Base-by-base conservation (phyloP, 2,797 vertebrate species). In the Sandelia bainsii region DNA sequence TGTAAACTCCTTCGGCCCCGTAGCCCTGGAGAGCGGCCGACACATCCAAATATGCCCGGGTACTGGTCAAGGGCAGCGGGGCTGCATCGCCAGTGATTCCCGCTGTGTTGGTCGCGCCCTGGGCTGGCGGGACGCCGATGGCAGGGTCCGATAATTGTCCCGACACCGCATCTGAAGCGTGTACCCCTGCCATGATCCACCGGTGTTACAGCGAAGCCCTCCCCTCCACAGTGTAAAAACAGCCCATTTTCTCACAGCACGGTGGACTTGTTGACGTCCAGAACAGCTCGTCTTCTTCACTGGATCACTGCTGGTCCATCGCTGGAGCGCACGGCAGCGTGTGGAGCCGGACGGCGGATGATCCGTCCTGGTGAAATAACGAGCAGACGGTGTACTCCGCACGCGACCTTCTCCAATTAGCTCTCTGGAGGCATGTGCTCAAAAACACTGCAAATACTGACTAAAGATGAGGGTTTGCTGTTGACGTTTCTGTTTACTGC, bases 141-240 rank as follows among this genome's bases (percentile, higher is more conserved):
- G 69, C 75, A 32, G 68, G 79, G 64, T 94, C 92, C 75, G 84
- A 22, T 66, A 88, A 86, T 79, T 91, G 93, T 92, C 93, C 94
- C 83, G 92, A 91, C 63, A 87, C 77, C 13, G 84, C 86, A 64
- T 94, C 93, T 53, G 92, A 92, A 89, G 94, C 87, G 81, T 91
- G 92, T 29, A 93, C 82, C 91, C 93, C 94, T 69, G 93, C 94
- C 95, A 95, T 95, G 89, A 83, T 91, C 82, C 77, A 48, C 85
- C 69, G 81, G 77, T 72, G 82, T 92, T 88, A 94, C 75, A 89
- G 82, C 79, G 68, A 68, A 82, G 86, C 90, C 61, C 77, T 14
- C 70, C 66, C 42, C 64, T 49, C 65, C 58, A 25, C 58, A 1
- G 8, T 17, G 78, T 2, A 57, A 34, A 77, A 83, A 82, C 77